Percentiles rank a stretch among this genome's conserved stretches.
phyloP scores from a whole-genome alignment of 2,113 vertebrate genomes.

The Oxyura jamaicensis region DNA sequence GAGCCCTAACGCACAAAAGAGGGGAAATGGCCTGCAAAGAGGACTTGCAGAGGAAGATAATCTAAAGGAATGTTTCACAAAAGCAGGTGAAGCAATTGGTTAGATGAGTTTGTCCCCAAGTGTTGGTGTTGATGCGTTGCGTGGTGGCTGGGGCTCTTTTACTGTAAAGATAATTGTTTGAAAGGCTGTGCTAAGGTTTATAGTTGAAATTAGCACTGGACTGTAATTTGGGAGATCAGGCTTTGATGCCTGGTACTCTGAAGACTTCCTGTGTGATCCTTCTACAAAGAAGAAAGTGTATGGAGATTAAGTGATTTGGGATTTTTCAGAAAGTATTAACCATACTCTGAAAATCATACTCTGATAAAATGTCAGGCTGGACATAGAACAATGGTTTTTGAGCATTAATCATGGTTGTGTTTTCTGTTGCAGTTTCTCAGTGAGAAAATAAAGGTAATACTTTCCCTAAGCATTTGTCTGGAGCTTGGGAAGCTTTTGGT shows the following conservation, averaged over 20 bases:
- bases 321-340: neutral
- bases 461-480: neutral
- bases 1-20: neutral
- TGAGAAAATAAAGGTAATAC: neutral
- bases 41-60: neutral
- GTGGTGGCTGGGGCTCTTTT: slow-evolving; percentile 17
- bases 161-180: neutral
- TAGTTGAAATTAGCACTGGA: slow-evolving; percentile 17
- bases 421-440: neutral
- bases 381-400: neutral
- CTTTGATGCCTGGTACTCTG: slow-evolving; percentile 42
- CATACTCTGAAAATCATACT: neutral
- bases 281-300: neutral
- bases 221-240: slow-evolving; percentile 37
- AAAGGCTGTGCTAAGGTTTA: slow-evolving; percentile 1
- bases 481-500: neutral
- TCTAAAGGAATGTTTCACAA: neutral
- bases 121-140: neutral
- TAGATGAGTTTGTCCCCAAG: neutral
- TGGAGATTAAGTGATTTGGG: neutral
- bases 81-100: neutral
- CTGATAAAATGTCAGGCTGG: neutral
- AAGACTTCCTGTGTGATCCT: slow-evolving; percentile 43
- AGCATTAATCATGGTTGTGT: neutral
- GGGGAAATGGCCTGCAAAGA: neutral